Conservation (phyloP, 2,113 vertebrate genomes). For the Lepus timidus region DNA sequence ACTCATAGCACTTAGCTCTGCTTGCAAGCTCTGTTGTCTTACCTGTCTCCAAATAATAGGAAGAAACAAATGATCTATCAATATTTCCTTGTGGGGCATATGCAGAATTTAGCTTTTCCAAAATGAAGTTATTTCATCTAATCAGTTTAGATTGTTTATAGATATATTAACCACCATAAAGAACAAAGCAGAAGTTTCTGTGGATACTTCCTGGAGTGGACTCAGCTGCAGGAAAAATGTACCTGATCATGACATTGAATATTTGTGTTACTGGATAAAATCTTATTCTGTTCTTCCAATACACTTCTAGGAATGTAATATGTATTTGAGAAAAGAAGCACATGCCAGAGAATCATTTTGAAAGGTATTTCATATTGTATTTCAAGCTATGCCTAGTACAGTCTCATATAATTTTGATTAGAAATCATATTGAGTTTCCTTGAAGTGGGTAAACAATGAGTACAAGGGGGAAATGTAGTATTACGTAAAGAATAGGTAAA, state of each 20-base stretch:
- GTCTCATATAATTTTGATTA: conserved; percentile 13
- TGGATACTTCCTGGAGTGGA: conserved; percentile 6
- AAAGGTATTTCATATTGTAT: conserved; percentile 49
- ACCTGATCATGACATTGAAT: not conserved
- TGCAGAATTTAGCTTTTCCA: not conserved
- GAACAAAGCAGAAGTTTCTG: not conserved
- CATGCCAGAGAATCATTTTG: conserved; percentile 33
- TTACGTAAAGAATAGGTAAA: conserved; percentile 47
- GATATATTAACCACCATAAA: not conserved
- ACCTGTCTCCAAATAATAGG: not conserved
- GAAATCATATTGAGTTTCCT: not conserved
- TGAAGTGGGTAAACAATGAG: not conserved
- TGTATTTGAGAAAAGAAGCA: not conserved
- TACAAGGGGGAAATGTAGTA: not conserved
- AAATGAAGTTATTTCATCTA: conserved; percentile 34
- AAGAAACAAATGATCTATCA: not conserved
- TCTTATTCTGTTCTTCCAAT: not conserved
- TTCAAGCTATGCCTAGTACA: not conserved
- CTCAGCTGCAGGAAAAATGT: not conserved
- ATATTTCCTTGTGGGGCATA: not conserved
- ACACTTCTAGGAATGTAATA: conserved; percentile 21
- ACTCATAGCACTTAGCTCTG: not conserved
- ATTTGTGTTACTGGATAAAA: conserved; percentile 47
- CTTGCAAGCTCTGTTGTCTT: not conserved
- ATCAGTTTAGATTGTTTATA: not conserved